A percentile compares a stretch with the other conserved stretches of the same genome.
phyloP scores from a whole-genome alignment of 2,797 vertebrate genomes.

The Enteromius treurensis region DNA sequence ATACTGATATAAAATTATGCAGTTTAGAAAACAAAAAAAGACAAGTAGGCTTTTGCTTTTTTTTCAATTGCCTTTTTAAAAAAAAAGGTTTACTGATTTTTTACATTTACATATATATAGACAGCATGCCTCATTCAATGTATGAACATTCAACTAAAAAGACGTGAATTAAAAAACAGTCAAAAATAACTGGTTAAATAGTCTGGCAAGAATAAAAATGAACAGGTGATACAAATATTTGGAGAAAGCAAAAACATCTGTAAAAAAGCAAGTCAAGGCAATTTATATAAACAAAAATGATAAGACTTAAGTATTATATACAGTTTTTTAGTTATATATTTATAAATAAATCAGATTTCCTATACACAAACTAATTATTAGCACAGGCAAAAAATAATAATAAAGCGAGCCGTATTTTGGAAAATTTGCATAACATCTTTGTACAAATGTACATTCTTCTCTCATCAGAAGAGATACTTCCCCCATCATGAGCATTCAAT shows the following conservation, averaged over 20 bases:
- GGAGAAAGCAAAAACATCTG: background rate
- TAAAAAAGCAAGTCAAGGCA: constrained; percentile 30
- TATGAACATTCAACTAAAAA: constrained; percentile 46
- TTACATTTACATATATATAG: constrained; percentile 48
- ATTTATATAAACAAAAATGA: constrained; percentile 6
- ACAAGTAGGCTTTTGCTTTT: constrained; percentile 11
- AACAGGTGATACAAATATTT: constrained; percentile 23
- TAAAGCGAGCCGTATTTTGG: background rate
- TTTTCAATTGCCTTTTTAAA: background rate
- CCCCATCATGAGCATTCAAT: background rate
- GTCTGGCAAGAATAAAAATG: constrained; percentile 20
- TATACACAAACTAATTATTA: constrained; percentile 5
- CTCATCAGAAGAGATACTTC: background rate
- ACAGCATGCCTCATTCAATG: constrained; percentile 47
- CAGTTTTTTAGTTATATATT: background rate
- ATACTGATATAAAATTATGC: background rate
- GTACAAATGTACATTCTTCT: constrained; percentile 46
- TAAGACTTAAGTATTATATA: background rate
- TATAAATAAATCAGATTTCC: constrained; percentile 18
- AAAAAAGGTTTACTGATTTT: constrained; percentile 32
- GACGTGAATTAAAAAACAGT: constrained; percentile 17
- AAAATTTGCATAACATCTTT: constrained; percentile 16
- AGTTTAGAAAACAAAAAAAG: background rate
- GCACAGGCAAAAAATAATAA: background rate
- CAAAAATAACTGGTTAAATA: constrained; percentile 19